Evolutionary conservation across 2,888 invertebrate species (phyloP).

Genomic region (Lucinisca nassula): DNA sequence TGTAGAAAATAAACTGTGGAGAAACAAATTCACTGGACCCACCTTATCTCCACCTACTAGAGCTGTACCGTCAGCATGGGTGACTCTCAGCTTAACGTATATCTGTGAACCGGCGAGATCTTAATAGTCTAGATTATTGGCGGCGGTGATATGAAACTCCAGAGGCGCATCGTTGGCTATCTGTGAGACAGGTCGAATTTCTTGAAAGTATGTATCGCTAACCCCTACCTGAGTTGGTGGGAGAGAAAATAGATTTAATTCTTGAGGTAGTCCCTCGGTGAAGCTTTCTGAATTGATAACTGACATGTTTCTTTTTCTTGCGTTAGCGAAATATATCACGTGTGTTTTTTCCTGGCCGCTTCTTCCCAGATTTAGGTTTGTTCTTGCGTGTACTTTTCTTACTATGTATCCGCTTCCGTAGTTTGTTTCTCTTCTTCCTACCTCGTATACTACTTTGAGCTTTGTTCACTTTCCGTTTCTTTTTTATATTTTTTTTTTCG

Average conservation of each 20-base stretch:
- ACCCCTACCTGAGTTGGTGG: neutral
- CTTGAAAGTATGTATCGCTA: neutral
- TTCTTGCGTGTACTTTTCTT: neutral
- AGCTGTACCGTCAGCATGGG: neutral
- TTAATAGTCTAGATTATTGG: neutral
- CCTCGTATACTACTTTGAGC: neutral
- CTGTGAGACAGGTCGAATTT: neutral
- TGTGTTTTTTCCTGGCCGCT: neutral
- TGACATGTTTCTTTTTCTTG: neutral
- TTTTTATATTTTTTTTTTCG: neutral
- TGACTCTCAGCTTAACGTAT: neutral
- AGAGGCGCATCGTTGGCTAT: neutral
- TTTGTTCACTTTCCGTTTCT: neutral
- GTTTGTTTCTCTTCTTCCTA: neutral
- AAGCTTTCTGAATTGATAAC: neutral
- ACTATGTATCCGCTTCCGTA: neutral
- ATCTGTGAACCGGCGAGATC: neutral
- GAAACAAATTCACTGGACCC: neutral
- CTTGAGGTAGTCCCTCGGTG: neutral
- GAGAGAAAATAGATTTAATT: neutral
- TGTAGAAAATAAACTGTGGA: neutral
- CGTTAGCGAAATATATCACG: neutral
- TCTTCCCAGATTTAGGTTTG: neutral
- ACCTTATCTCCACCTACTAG: neutral
- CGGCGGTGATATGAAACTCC: neutral